These are phyloP conservation scores for Vesta saturnalis DNA, from an alignment of 2,888 invertebrate species.

Conservation along the genomic window DNA sequence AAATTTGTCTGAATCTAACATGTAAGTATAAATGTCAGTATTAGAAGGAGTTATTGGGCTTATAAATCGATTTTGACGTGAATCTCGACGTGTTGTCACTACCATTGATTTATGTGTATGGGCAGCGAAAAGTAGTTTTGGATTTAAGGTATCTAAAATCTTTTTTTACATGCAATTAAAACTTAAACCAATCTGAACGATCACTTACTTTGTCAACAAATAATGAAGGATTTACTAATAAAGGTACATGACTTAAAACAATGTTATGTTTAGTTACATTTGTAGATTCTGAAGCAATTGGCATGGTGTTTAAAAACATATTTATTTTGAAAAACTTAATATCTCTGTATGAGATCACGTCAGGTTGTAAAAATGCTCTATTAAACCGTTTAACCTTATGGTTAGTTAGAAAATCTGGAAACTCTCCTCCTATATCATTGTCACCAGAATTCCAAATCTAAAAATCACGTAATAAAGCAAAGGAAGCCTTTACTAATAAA, in stretches of 20 bases:
- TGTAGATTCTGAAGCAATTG: slow-evolving; percentile 62
- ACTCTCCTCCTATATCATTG: slow-evolving; percentile 97
- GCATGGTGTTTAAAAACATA: slow-evolving; percentile 72
- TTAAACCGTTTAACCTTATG: slow-evolving; percentile 79
- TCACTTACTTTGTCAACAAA: slow-evolving; percentile 65
- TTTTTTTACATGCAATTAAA: slow-evolving; percentile 54
- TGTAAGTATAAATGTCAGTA: slow-evolving; percentile 61
- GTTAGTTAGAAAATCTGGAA: slow-evolving; percentile 71
- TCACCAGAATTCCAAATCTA: slow-evolving; percentile 93
- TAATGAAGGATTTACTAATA: slow-evolving; percentile 65
- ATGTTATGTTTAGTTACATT: slow-evolving; percentile 67
- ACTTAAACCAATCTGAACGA: neutral
- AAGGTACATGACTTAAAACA: slow-evolving; percentile 79
- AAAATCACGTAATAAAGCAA: slow-evolving; percentile 58
- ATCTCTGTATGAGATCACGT: slow-evolving; percentile 69
- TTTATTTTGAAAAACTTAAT: slow-evolving; percentile 81
- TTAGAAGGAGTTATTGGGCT: slow-evolving; percentile 53
- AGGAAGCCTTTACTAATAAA: slow-evolving; percentile 14
- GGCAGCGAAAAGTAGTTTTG: slow-evolving; percentile 76
- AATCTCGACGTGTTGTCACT: slow-evolving; percentile 58
- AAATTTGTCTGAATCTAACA: slow-evolving; percentile 62
- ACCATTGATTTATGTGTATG: slow-evolving; percentile 75
- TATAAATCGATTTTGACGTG: slow-evolving; percentile 54
- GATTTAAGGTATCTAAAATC: slow-evolving; percentile 72
- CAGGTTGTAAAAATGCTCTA: slow-evolving; percentile 76